Conservation (phyloP, 2,797 vertebrate species). For the Bucorvus abyssinicus region DNA sequence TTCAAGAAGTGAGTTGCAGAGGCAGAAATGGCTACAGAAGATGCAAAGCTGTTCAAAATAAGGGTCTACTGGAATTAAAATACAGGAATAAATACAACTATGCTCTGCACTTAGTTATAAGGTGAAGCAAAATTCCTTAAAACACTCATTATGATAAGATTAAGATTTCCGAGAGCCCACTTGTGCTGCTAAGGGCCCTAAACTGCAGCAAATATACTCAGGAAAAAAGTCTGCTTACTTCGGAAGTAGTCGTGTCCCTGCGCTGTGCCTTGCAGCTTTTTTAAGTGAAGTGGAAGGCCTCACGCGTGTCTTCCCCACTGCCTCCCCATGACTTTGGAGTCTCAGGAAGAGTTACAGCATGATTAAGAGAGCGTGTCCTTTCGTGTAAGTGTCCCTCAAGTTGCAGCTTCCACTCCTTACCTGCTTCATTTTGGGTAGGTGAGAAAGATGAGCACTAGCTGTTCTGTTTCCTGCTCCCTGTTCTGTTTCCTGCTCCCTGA, state of each 20-base stretch:
- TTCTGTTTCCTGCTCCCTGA: background rate
- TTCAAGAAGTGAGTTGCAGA: background rate
- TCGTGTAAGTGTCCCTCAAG: background rate
- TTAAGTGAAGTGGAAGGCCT: background rate
- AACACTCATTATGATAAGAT: background rate
- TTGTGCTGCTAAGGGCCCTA: background rate
- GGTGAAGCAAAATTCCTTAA: background rate
- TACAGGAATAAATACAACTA: background rate
- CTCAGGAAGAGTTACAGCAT: background rate
- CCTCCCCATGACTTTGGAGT: background rate
- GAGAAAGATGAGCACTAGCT: background rate
- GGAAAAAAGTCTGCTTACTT: background rate
- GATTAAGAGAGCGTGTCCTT: background rate
- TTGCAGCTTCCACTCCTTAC: background rate
- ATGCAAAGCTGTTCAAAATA: background rate
- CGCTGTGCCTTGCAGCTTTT: background rate
- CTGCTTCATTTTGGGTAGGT: background rate
- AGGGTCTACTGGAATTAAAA: background rate
- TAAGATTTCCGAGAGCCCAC: background rate
- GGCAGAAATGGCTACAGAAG: background rate
- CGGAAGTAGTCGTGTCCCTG: background rate
- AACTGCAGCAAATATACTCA: background rate
- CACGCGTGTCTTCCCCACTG: background rate
- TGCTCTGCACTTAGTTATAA: background rate
- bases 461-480: background rate